Percentiles rank a stretch among this genome's conserved stretches.
Evolutionary conservation across 1,140 invertebrate genomes (phyloP).

Genomic region (Reticulitermes speratus): DNA sequence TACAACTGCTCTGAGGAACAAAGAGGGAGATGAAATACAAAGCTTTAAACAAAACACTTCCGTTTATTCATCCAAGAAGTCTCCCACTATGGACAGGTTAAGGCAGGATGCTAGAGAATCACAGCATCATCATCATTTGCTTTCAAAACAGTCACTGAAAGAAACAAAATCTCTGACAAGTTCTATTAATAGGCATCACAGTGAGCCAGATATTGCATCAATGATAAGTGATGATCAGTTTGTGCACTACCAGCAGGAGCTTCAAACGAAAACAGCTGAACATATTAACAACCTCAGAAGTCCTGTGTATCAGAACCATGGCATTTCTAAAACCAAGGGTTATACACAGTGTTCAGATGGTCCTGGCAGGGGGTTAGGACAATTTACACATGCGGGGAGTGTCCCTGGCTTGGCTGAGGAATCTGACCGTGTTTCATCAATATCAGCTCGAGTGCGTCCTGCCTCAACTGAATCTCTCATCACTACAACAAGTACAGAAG

Average conservation of each 20-base stretch:
- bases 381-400: not conserved
- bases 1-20: not conserved
- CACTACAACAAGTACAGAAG: constrained; percentile 39
- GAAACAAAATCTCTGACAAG: not conserved
- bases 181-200: constrained; percentile 23
- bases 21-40: not conserved
- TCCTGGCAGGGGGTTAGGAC: not conserved
- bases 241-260: not conserved
- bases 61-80: not conserved
- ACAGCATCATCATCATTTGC: not conserved
- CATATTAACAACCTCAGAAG: not conserved
- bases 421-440: not conserved
- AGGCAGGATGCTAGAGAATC: not conserved
- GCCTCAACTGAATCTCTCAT: constrained; percentile 34
- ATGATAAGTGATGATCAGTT: constrained; percentile 29
- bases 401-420: not conserved
- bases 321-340: not conserved
- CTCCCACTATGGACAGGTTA: not conserved
- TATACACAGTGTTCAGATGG: not conserved
- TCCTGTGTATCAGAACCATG: not conserved
- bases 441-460: constrained; percentile 21
- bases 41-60: not conserved
- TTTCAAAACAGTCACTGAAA: not conserved
- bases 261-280: not conserved
- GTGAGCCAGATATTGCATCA: constrained; percentile 30